phyloP scores from a whole-genome alignment of 2,888 invertebrate species.

The Ennomos erosarius region DNA sequence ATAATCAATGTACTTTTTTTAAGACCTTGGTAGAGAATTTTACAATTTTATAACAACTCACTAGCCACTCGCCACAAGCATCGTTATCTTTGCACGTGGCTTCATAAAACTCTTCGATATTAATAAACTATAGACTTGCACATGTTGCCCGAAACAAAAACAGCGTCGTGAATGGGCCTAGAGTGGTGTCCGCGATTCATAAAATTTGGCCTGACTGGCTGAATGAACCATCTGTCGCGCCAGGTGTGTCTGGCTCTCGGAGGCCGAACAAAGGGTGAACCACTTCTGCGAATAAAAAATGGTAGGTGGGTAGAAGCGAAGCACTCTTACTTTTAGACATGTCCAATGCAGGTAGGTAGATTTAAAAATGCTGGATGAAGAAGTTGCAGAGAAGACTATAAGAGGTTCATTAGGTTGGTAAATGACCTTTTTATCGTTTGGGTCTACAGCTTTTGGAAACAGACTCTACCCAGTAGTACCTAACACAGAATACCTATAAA shows the following conservation, averaged over 20 bases:
- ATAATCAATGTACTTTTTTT: too few relatives aligned
- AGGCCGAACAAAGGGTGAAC: conserved; percentile 58
- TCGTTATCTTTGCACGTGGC: conserved; percentile 26
- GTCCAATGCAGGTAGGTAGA: conserved; percentile 34
- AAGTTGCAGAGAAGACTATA: too few relatives aligned
- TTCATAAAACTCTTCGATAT: conserved; percentile 20
- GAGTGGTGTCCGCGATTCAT: conserved; percentile 72
- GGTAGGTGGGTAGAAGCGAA: conserved; percentile 25
- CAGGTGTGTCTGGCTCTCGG: conserved; percentile 64
- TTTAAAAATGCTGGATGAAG: conserved; percentile 9
- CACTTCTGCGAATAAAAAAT: conserved; percentile 51
- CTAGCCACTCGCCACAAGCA: not conserved
- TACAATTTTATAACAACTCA: too few relatives aligned
- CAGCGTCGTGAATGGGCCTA: conserved; percentile 62
- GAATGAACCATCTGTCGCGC: conserved; percentile 76
- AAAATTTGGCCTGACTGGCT: conserved; percentile 66
- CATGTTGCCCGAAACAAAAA: conserved; percentile 60
- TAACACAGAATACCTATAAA: too few relatives aligned
- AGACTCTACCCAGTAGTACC: too few relatives aligned
- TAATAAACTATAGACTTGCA: conserved; percentile 36
- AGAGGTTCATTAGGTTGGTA: too few relatives aligned
- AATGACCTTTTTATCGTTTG: too few relatives aligned
- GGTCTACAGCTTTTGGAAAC: too few relatives aligned
- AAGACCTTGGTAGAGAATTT: too few relatives aligned
- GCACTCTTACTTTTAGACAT: conserved; percentile 39